These are phyloP conservation scores for Tachypleus tridentatus DNA, from an alignment of 1,140 invertebrate genomes.

Conservation along the genomic window DNA sequence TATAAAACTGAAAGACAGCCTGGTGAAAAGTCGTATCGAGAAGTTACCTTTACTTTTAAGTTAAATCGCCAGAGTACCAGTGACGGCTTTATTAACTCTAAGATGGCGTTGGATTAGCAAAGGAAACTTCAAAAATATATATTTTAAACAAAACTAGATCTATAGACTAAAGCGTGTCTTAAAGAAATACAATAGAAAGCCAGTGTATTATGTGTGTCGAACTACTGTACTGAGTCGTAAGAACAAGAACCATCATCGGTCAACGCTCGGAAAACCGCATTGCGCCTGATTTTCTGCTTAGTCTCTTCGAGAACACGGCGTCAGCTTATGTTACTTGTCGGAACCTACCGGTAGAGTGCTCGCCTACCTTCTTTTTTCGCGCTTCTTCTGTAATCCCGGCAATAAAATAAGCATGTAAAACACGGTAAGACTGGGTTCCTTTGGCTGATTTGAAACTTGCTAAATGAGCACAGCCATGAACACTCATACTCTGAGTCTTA, in stretches of 20 bases:
- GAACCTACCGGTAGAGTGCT: not conserved
- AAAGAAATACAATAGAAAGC: not conserved
- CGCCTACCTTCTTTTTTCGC: slow-evolving; percentile 51
- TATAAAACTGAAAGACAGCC: too few relatives aligned
- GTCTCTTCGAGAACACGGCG: not conserved
- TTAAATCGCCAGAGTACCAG: too few relatives aligned
- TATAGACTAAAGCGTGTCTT: too few relatives aligned
- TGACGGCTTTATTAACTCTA: too few relatives aligned
- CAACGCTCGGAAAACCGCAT: not conserved
- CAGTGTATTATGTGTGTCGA: not conserved
- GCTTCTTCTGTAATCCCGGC: slow-evolving; percentile 53
- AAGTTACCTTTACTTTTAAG: too few relatives aligned
- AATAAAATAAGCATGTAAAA: slow-evolving; percentile 62
- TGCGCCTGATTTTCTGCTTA: slow-evolving; percentile 2
- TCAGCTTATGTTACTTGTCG: slow-evolving; percentile 1
- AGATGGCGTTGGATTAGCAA: too few relatives aligned
- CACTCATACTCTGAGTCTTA: slow-evolving; percentile 35
- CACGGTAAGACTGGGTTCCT: slow-evolving; percentile 56
- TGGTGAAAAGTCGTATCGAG: too few relatives aligned
- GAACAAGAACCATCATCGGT: not conserved
- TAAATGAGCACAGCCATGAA: slow-evolving; percentile 59
- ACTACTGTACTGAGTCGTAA: slow-evolving; percentile 2
- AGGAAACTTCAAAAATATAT: too few relatives aligned
- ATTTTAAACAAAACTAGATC: too few relatives aligned
- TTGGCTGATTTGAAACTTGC: slow-evolving; percentile 61